phyloP scores from a whole-genome alignment of 1,140 invertebrate genomes.

The Zaprionus camerounensis region DNA sequence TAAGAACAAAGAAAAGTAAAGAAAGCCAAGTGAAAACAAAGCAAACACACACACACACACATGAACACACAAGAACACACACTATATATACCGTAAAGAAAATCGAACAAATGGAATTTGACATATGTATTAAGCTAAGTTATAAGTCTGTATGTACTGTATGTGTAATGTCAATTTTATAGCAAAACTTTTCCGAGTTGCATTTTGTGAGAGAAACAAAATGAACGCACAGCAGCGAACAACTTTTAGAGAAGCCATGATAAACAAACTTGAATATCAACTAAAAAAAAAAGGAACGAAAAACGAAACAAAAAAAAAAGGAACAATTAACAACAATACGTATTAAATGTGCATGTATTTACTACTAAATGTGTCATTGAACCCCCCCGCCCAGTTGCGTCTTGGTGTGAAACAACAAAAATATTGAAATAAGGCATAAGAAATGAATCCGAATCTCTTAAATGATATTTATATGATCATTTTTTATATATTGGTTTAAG shows the following conservation, averaged over 20 bases:
- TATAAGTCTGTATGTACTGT: slow-evolving; percentile 34
- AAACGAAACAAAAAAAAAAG: slow-evolving; percentile 20
- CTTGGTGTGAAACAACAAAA: slow-evolving; percentile 4
- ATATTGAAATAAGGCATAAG: slow-evolving; percentile 12
- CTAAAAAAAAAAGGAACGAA: slow-evolving; percentile 28
- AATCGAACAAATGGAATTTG: slow-evolving; percentile 57
- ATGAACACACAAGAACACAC: neutral
- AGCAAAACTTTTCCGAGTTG: slow-evolving; percentile 40
- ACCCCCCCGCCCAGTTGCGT: slow-evolving; percentile 22
- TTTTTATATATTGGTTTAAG: slow-evolving; percentile 32
- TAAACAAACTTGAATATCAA: slow-evolving; percentile 36
- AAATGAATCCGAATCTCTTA: slow-evolving; percentile 38
- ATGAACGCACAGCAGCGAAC: slow-evolving; percentile 34
- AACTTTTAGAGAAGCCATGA: slow-evolving; percentile 59
- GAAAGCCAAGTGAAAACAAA: slow-evolving; percentile 19
- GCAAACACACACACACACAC: neutral
- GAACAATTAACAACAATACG: slow-evolving; percentile 36
- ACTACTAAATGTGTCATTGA: slow-evolving; percentile 45
- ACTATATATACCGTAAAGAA: slow-evolving; percentile 24
- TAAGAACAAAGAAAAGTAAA: slow-evolving; percentile 2
- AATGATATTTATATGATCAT: slow-evolving; percentile 25
- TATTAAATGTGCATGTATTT: slow-evolving; percentile 47
- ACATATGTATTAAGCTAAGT: slow-evolving; percentile 47
- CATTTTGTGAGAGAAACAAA: slow-evolving; percentile 31
- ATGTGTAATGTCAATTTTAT: slow-evolving; percentile 62